Conservation (phyloP, 2,797 vertebrate species). For the Leptodactylus fallax region DNA sequence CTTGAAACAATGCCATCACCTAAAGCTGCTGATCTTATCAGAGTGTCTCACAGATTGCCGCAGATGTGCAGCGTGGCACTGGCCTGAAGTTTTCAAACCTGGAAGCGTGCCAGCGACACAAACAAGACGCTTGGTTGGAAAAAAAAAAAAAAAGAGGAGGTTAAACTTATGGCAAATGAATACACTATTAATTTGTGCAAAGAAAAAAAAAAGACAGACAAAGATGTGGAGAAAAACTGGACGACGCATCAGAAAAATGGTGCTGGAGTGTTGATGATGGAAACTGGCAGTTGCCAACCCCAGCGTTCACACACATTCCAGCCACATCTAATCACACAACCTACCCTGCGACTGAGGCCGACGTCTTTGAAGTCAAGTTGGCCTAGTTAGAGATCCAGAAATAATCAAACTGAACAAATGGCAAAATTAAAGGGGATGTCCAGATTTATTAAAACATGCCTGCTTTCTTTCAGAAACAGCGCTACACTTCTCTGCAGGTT, state of each 20-base stretch:
- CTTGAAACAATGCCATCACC: constrained; percentile 86
- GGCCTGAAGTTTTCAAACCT: constrained; percentile 81
- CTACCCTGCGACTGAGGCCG: neutral
- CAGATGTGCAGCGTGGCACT: constrained; percentile 82
- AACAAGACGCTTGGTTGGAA: constrained; percentile 69
- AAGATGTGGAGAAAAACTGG: constrained; percentile 18
- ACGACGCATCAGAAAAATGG: constrained; percentile 44
- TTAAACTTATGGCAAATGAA: constrained; percentile 48
- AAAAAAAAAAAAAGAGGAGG: constrained; percentile 28
- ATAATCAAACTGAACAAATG: neutral
- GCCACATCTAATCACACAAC: constrained; percentile 13
- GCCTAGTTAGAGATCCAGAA: neutral
- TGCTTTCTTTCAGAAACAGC: no score
- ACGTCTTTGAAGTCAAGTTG: neutral
- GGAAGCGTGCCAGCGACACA: constrained; percentile 76
- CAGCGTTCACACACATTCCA: constrained; percentile 51
- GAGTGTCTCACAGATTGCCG: constrained; percentile 77
- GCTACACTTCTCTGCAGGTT: no score
- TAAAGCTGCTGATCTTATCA: constrained; percentile 85
- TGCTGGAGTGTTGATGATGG: constrained; percentile 27
- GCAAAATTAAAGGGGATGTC: neutral
- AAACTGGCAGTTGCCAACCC: neutral
- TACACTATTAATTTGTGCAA: constrained; percentile 31
- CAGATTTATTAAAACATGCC: no score
- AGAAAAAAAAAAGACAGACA: constrained; percentile 37